These are phyloP conservation scores for Tachyglossus aculeatus DNA, from an alignment of 2,797 vertebrate species.

Conservation along the genomic window DNA sequence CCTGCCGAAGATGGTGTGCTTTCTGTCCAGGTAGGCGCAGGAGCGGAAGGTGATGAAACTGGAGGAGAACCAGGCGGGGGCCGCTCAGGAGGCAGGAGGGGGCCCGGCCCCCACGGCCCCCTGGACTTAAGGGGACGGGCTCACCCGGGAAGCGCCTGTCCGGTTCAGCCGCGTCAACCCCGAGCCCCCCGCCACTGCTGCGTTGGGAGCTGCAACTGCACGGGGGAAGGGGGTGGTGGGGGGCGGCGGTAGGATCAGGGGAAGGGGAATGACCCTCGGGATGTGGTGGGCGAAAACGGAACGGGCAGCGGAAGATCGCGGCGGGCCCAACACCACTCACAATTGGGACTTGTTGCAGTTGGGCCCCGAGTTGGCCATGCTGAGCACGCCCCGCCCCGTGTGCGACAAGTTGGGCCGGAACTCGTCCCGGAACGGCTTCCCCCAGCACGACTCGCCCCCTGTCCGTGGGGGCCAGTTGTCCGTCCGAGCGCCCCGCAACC, in stretches of 20 bases:
- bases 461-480: background rate
- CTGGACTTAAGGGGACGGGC: too few relatives aligned
- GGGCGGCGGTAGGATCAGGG: too few relatives aligned
- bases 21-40: constrained; percentile 92
- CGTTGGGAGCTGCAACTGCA: background rate
- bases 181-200: background rate
- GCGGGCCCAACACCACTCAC: constrained; percentile 87
- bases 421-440: constrained; percentile 93
- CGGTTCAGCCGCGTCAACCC: background rate
- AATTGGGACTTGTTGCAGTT: constrained; percentile 98
- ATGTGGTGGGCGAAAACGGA: background rate
- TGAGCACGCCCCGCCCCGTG: constrained; percentile 91
- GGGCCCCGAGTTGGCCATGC: constrained; percentile 97
- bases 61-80: background rate
- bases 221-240: background rate
- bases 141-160: too few relatives aligned
- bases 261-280: background rate
- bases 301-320: background rate
- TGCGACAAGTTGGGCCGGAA: constrained; percentile 94
- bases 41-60: constrained; percentile 98
- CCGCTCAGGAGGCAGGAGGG: background rate
- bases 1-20: constrained; percentile 95
- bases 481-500: too few relatives aligned
- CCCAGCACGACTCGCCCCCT: constrained; percentile 96
- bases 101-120: too few relatives aligned